Conservation (phyloP, 2,113 vertebrate genomes). For the Rhagologus leucostigma region DNA sequence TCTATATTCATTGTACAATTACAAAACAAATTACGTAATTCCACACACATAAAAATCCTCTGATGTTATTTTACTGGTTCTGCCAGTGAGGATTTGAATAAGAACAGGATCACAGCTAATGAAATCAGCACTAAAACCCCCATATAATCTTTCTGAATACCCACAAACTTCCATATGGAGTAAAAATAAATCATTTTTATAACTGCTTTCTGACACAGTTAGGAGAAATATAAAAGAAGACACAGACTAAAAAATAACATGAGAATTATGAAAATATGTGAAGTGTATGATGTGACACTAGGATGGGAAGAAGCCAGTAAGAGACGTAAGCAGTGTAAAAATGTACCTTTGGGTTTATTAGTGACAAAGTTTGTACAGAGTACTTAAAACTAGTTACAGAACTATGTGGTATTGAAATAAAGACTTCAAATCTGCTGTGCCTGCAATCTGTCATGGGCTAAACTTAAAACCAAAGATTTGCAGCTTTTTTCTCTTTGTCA, state of each 20-base stretch:
- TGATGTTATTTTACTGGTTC: not conserved
- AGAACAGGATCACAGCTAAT: constrained; percentile 18
- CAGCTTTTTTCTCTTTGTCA: not conserved
- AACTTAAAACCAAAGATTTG: not conserved
- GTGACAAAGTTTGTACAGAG: not conserved
- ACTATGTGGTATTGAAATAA: not conserved
- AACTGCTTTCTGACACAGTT: not conserved
- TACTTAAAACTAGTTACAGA: not conserved
- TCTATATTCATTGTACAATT: not conserved
- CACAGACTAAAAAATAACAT: not conserved
- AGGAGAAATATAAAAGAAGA: not conserved
- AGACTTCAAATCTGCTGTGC: not conserved
- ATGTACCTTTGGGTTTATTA: not conserved
- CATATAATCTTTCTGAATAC: constrained; percentile 6
- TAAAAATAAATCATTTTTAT: constrained; percentile 1
- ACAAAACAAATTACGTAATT: constrained; percentile 22
- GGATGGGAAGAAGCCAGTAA: not conserved
- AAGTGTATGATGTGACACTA: not conserved
- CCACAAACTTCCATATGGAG: not conserved
- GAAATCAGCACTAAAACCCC: constrained; percentile 20
- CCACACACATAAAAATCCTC: not conserved
- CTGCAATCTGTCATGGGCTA: not conserved
- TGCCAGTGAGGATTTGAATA: not conserved
- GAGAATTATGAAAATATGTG: not conserved
- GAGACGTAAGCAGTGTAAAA: not conserved